These are phyloP conservation scores for Heliconius aoede DNA, from an alignment of 2,888 invertebrate genomes.

Conservation along the genomic window DNA sequence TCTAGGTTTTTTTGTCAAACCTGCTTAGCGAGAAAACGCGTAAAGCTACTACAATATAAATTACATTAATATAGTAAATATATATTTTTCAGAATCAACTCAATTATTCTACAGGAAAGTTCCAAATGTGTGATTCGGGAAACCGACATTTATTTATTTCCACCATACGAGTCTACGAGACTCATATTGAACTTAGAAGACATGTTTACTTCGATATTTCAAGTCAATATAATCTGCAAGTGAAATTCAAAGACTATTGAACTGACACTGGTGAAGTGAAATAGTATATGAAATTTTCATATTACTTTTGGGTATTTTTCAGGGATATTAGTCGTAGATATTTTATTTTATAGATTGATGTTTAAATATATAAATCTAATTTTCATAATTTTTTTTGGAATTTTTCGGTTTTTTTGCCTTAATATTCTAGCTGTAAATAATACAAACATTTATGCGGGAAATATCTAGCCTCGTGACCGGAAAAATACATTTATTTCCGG, in stretches of 20 bases:
- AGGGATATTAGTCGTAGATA: neutral
- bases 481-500: no score
- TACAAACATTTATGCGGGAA: no score
- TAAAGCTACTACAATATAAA: neutral
- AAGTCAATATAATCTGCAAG: slow-evolving; percentile 4
- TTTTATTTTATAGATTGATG: neutral
- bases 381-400: no score
- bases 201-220: slow-evolving; percentile 14
- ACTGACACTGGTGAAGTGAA: neutral
- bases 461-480: no score
- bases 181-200: slow-evolving; percentile 1
- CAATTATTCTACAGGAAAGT: neutral
- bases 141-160: slow-evolving; percentile 2
- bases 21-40: neutral
- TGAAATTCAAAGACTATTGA: neutral
- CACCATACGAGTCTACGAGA: neutral
- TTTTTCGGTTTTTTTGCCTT: no score
- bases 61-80: no score
- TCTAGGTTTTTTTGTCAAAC: neutral
- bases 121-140: neutral
- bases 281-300: neutral
- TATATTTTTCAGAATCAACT: neutral
- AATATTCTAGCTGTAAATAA: no score
- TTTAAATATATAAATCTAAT: no score
- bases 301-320: neutral